Evolutionary conservation across 2,113 vertebrate genomes (phyloP).

Genomic region (Platichthys flesus): DNA sequence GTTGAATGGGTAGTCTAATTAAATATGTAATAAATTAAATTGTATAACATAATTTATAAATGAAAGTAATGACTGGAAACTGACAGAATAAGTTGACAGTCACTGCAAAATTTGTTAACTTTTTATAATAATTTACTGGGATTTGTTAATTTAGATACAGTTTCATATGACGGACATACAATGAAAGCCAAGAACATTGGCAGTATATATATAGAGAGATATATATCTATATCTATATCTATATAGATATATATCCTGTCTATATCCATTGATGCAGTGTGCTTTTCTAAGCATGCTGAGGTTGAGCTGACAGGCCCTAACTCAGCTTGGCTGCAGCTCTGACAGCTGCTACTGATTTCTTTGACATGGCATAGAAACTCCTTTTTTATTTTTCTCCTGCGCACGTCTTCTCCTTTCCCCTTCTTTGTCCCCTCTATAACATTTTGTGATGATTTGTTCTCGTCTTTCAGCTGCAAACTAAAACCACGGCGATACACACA

Average conservation of each 20-base stretch:
- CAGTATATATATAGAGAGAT: no score
- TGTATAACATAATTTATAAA: not conserved
- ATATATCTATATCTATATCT: no score
- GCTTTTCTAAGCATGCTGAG: not conserved
- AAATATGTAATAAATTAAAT: no score
- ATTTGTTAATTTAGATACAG: no score
- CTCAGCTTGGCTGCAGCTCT: slow-evolving; percentile 3
- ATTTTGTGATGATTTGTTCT: not conserved
- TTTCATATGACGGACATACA: no score
- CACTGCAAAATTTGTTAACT: not conserved
- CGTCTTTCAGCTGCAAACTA: slow-evolving; percentile 1
- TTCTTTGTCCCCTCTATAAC: not conserved
- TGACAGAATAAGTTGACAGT: not conserved
- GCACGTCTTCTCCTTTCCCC: not conserved
- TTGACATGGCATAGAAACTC: not conserved
- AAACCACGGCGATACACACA: slow-evolving; percentile 27
- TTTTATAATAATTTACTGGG: not conserved
- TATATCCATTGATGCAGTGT: not conserved
- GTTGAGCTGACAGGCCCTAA: not conserved
- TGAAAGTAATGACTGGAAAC: not conserved
- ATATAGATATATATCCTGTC: no score
- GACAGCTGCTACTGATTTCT: slow-evolving; percentile 22
- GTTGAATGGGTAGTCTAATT: not conserved
- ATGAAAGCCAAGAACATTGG: no score
- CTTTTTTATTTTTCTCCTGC: not conserved